These are phyloP conservation scores for Euplexia lucipara DNA, from an alignment of 2,888 invertebrate species.

Conservation along the genomic window DNA sequence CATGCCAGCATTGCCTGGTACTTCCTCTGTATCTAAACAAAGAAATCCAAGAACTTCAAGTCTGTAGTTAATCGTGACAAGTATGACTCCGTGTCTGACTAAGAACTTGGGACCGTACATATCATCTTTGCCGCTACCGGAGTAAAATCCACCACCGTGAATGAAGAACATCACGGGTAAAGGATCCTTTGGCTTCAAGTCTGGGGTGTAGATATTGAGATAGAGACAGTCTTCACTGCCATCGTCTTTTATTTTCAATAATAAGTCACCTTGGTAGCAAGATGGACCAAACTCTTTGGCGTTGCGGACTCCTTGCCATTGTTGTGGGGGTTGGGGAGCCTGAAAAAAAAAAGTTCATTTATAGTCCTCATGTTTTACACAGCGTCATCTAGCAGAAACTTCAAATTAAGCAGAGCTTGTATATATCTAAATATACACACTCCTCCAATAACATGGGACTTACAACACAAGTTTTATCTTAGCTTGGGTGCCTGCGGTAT, in stretches of 20 bases:
- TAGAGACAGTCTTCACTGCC: conserved; percentile 80
- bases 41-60: conserved; percentile 77
- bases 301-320: conserved; percentile 75
- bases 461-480: no score
- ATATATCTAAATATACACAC: no score
- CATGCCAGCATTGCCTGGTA: conserved; percentile 79
- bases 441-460: no score
- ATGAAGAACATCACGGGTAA: conserved; percentile 79
- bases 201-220: conserved; percentile 78
- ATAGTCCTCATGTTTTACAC: no score
- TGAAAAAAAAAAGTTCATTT: no score
- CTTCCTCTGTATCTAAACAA: conserved; percentile 73
- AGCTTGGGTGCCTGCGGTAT: no score
- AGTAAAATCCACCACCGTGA: conserved; percentile 74
- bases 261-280: conserved; percentile 70
- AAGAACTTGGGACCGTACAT: conserved; percentile 76
- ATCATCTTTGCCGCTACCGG: conserved; percentile 75
- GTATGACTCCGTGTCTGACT: conserved; percentile 70
- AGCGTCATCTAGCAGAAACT: no score
- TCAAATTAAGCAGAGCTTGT: no score
- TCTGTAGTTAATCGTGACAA: conserved; percentile 80
- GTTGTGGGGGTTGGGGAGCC: conserved; percentile 70
- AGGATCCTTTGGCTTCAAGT: conserved; percentile 60
- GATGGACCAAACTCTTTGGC: conserved; percentile 73
- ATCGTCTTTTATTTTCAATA: background rate